A percentile compares a stretch with the other conserved stretches of the same genome.
These are phyloP conservation scores for Heliconius hortense DNA, from an alignment of 2,888 invertebrate species.

Conservation along the genomic window DNA sequence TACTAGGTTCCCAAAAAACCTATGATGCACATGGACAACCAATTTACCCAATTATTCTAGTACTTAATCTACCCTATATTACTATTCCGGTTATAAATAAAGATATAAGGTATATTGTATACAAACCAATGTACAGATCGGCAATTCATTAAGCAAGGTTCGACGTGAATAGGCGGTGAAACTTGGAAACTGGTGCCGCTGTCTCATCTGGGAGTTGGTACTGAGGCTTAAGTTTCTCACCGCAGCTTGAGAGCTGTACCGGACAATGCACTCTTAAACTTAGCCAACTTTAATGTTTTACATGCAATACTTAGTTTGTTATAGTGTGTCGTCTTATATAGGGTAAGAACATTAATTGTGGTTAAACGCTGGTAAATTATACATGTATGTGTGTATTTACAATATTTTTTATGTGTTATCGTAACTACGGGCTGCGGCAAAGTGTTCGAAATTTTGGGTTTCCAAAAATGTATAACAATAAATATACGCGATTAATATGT, in stretches of 20 bases:
- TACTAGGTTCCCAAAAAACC: too few relatives aligned
- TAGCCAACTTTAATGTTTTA: constrained; percentile 18
- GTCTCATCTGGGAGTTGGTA: constrained; percentile 20
- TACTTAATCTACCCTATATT: background rate
- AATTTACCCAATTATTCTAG: background rate
- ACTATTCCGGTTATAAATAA: background rate
- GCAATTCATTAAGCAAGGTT: constrained; percentile 21
- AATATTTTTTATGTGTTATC: too few relatives aligned
- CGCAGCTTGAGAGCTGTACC: constrained; percentile 13
- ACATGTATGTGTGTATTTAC: background rate
- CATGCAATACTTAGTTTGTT: constrained; percentile 19
- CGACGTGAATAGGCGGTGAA: constrained; percentile 12
- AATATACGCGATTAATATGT: too few relatives aligned
- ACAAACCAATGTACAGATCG: constrained; percentile 1
- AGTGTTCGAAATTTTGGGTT: too few relatives aligned
- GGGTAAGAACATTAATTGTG: background rate
- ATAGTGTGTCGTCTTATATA: background rate
- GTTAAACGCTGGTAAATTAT: background rate
- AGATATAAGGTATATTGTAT: background rate
- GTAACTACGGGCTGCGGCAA: too few relatives aligned
- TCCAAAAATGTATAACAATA: too few relatives aligned
- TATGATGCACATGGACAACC: too few relatives aligned
- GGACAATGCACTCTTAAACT: constrained; percentile 27
- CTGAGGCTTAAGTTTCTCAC: constrained; percentile 20
- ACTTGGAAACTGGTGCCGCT: constrained; percentile 21